Percentiles rank a stretch among this genome's conserved stretches.
phyloP scores from a whole-genome alignment of 2,113 vertebrate genomes.

The Triplophysa rosa region DNA sequence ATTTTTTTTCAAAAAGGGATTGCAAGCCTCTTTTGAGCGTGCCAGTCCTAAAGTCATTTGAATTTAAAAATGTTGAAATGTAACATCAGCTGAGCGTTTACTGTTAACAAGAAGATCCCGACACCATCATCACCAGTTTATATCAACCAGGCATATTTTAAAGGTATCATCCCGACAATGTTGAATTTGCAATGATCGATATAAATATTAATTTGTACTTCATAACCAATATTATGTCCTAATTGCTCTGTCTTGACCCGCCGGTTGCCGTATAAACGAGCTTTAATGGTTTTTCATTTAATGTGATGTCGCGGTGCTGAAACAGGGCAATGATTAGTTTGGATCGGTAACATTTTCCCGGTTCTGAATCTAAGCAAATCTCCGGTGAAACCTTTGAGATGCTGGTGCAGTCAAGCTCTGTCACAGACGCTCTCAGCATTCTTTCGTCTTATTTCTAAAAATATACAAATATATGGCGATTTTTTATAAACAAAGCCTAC shows the following conservation, averaged over 20 bases:
- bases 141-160: not conserved
- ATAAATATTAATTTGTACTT: constrained; percentile 47
- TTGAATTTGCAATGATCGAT: not conserved
- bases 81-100: not conserved
- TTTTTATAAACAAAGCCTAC: constrained; percentile 1
- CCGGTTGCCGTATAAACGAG: constrained; percentile 51
- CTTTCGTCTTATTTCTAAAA: constrained; percentile 11
- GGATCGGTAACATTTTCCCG: constrained; percentile 57
- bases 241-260: constrained; percentile 70
- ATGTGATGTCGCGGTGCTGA: constrained; percentile 52
- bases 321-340: constrained; percentile 46
- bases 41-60: not conserved
- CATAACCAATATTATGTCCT: constrained; percentile 65
- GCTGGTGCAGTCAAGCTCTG: not conserved
- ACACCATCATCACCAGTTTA: not conserved
- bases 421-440: constrained; percentile 8
- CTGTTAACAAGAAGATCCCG: not conserved
- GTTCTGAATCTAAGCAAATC: constrained; percentile 52
- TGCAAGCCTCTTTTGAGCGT: not conserved
- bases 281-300: constrained; percentile 54
- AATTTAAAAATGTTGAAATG: not conserved
- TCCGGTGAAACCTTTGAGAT: not conserved
- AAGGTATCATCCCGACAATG: not conserved
- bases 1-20: not conserved
- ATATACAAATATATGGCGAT: constrained; percentile 44